Evolutionary conservation across 2,113 vertebrate genomes (phyloP), one percentile per base, ranked within the genome.

Genomic region (Lophius piscatorius): DNA sequence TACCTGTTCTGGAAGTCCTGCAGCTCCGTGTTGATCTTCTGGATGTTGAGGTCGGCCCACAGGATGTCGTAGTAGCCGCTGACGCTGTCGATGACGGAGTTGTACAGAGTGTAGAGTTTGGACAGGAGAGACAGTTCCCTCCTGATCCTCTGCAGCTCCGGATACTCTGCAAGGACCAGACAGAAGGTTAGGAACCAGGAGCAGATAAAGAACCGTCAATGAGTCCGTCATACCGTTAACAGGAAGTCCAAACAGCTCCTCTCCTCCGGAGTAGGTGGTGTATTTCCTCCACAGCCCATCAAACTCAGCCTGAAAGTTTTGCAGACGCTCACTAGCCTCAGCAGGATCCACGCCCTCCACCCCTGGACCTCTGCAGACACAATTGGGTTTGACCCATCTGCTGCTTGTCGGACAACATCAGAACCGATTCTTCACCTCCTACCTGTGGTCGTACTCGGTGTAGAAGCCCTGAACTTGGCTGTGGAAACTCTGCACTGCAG

Each of bases 1-100:
- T 58, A 91, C 94, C 85, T 90, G 80, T 86, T 94, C 83, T 95
- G 93, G 81, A 94, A 94, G 72, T 94, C 93, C 72, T 90, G 84
- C 64, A 95, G 90, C 62, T 93, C 93, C 0, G 0, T 50, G 69
- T 82, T 95, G 51, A 95, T 91, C 82, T 90, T 92, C 65, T 94
- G 93, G 67, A 90, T 82, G 84, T 93, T 79, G 38, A 94, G 78
- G 33, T 93, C 90, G 11, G 59, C 88, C 94, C 94, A 95, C 41
- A 90, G 85, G 6, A 92, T 74, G 68, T 94, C 91, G 50, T 88
- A 83, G 81, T 94, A 94, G 10, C 86, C 78, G 0, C 50, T 26
- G 0, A 93, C 81, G 40, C 44, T 91, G 44, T 83, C 74, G 39
- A 73, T 91, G 50, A 94, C 93, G 3, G 86, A 54, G 63, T 90